These are phyloP conservation scores for Pseudomyrmex gracilis DNA, from an alignment of 1,140 invertebrate genomes.

Conservation along the genomic window DNA sequence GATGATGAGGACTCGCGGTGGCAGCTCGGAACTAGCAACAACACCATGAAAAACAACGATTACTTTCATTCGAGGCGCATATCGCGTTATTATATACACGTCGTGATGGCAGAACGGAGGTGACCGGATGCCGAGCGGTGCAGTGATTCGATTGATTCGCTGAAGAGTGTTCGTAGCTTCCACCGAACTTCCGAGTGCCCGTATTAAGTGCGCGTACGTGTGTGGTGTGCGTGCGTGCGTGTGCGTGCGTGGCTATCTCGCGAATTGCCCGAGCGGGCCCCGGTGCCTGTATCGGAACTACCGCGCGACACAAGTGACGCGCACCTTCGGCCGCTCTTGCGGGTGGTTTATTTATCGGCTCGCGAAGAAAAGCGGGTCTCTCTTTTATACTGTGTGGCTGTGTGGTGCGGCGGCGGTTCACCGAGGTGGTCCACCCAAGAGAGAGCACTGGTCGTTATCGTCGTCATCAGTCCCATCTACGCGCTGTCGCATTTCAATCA, in stretches of 20 bases:
- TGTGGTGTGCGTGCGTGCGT: slow-evolving; percentile 43
- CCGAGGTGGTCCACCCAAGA: slow-evolving; percentile 47
- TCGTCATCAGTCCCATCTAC: slow-evolving; percentile 54
- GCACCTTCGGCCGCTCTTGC: slow-evolving; percentile 15
- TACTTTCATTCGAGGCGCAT: slow-evolving; percentile 26
- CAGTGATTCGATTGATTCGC: slow-evolving; percentile 79
- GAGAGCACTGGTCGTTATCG: slow-evolving; percentile 31
- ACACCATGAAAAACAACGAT: neutral
- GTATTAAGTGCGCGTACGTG: slow-evolving; percentile 59
- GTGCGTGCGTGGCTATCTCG: slow-evolving; percentile 29
- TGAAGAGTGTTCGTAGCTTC: slow-evolving; percentile 77
- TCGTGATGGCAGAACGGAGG: slow-evolving; percentile 59
- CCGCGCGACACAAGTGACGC: slow-evolving; percentile 10
- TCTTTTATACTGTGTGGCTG: slow-evolving; percentile 60
- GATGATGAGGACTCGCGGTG: slow-evolving; percentile 16
- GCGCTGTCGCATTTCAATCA: slow-evolving; percentile 58
- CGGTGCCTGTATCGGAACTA: too few species aligned
- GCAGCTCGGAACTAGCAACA: neutral
- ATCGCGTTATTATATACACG: slow-evolving; percentile 11
- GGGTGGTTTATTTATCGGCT: slow-evolving; percentile 22
- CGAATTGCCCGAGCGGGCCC: too few species aligned
- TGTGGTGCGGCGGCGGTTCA: neutral
- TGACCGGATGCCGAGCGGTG: slow-evolving; percentile 81
- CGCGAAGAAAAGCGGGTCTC: slow-evolving; percentile 17
- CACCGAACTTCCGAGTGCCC: slow-evolving; percentile 81